A percentile compares a stretch with the other conserved stretches of the same genome.
Conservation (phyloP, 2,797 vertebrate genomes). For the Girardinus metallicus region DNA sequence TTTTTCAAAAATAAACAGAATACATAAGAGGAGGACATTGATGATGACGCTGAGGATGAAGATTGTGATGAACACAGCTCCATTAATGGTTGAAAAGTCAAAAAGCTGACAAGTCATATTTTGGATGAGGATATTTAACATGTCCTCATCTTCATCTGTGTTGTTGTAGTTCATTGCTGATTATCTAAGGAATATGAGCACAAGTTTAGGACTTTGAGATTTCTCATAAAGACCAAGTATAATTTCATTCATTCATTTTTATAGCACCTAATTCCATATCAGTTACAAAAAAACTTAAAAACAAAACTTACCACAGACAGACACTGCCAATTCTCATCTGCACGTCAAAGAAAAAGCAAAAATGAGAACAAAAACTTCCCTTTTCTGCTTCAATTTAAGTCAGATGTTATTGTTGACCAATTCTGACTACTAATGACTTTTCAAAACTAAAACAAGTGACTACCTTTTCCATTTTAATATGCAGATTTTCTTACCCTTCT, state of each 20-base stretch:
- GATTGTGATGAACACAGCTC: conserved; percentile 47
- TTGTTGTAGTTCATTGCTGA: conserved; percentile 2
- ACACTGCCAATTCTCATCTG: background rate
- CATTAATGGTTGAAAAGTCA: conserved; percentile 16
- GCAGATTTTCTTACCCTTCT: background rate
- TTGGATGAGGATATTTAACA: rapidly evolving
- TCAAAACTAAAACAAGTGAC: background rate
- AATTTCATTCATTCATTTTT: background rate
- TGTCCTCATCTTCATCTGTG: rapidly evolving
- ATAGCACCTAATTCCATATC: background rate
- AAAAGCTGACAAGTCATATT: rapidly evolving
- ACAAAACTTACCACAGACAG: background rate
- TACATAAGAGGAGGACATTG: conserved; percentile 67
- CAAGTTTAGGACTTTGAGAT: background rate
- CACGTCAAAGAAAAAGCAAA: background rate
- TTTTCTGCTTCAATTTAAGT: background rate
- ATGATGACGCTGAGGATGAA: conserved; percentile 67
- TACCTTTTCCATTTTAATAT: background rate
- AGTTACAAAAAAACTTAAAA: background rate
- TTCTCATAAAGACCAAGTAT: background rate
- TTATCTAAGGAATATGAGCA: background rate
- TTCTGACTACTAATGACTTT: background rate
- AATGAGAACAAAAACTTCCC: background rate
- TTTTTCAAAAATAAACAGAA: conserved; percentile 54
- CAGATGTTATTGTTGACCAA: background rate